Conservation (phyloP, 2,113 vertebrate species). For the Anolis carolinensis region DNA sequence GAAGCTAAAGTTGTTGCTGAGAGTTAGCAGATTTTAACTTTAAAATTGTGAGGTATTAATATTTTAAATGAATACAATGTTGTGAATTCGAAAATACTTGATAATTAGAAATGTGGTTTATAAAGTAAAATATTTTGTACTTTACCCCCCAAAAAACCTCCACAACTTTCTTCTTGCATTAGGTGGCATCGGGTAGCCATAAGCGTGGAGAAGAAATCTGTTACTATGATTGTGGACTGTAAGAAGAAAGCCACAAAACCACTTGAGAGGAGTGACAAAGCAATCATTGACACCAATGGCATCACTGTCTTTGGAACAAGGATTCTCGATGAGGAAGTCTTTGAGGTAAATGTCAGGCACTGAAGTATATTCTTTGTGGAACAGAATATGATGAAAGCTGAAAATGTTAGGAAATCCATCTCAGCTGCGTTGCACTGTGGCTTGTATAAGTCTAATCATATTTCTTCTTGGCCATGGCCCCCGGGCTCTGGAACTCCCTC, state of each 20-base stretch:
- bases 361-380: slow-evolving; percentile 6
- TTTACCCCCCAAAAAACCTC: slow-evolving; percentile 6
- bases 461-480: no score
- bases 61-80: background rate
- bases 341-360: slow-evolving; percentile 82
- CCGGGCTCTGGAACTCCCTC: no score
- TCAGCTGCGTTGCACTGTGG: no score
- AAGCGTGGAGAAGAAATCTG: slow-evolving; percentile 94
- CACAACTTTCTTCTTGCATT: slow-evolving; percentile 34
- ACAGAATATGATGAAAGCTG: background rate
- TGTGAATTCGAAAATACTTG: background rate
- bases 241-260: slow-evolving; percentile 90
- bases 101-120: background rate
- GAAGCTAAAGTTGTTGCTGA: slow-evolving; percentile 9
- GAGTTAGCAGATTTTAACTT: slow-evolving; percentile 25
- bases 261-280: slow-evolving; percentile 86
- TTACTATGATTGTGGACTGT: slow-evolving; percentile 97
- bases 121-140: background rate
- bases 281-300: slow-evolving; percentile 86
- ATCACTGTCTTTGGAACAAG: slow-evolving; percentile 93
- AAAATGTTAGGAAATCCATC: background rate
- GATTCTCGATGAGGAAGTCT: slow-evolving; percentile 92
- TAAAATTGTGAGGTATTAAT: background rate
- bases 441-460: no score
- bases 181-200: slow-evolving; percentile 98